phyloP scores from a whole-genome alignment of 2,888 invertebrate genomes.

The Quadroppia sp. region DNA sequence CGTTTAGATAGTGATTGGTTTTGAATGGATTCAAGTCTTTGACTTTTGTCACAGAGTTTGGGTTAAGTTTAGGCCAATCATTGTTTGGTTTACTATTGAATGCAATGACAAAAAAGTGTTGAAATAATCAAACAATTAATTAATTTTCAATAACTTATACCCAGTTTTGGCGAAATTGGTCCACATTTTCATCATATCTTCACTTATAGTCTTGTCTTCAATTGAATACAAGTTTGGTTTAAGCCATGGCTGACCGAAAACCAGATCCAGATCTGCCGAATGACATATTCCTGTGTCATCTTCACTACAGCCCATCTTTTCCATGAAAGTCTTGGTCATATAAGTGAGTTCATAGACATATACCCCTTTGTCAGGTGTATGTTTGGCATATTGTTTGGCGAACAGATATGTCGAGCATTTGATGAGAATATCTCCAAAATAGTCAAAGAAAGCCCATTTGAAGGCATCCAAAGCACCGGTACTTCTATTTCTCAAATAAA shows the following conservation, averaged over 20 bases:
- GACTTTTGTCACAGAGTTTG: not conserved
- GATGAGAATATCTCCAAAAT: not conserved
- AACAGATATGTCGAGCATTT: constrained; percentile 30
- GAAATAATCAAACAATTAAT: not conserved
- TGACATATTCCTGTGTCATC: constrained; percentile 11
- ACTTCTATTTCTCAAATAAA: not conserved
- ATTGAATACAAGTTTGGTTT: not conserved
- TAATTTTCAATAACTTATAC: not conserved
- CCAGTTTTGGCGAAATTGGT: constrained; percentile 40
- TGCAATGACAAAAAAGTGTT: not conserved
- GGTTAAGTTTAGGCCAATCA: not conserved
- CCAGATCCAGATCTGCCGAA: not conserved
- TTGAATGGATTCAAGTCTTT: constrained; percentile 1
- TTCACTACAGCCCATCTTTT: too few species aligned
- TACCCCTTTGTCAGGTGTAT: not conserved
- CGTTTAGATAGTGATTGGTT: not conserved
- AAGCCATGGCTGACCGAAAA: not conserved
- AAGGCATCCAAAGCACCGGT: not conserved
- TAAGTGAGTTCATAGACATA: not conserved
- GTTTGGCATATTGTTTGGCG: constrained; percentile 28
- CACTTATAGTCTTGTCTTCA: not conserved
- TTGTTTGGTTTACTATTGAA: not conserved
- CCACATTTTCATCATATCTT: constrained; percentile 33
- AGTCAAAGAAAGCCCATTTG: constrained; percentile 12
- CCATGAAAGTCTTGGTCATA: not conserved